Evolutionary conservation across 2,888 invertebrate genomes (phyloP).

Genomic region (Lissonota sp.): DNA sequence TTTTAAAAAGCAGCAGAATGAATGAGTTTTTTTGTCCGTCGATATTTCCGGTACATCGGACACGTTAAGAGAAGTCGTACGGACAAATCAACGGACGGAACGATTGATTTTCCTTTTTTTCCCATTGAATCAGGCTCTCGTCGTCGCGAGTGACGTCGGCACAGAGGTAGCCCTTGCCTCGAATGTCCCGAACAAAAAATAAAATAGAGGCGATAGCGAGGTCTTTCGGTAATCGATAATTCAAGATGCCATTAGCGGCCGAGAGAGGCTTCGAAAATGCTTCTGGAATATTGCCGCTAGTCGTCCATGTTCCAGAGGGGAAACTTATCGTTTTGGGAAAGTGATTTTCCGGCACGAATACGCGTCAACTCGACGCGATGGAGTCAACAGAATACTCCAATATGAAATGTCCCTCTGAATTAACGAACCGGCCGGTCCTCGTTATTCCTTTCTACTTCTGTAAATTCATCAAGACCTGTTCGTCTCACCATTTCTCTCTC

Average conservation of each 20-base stretch:
- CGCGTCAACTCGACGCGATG: conserved; percentile 30
- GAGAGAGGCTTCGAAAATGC: conserved; percentile 54
- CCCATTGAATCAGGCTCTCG: neutral
- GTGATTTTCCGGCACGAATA: conserved; percentile 61
- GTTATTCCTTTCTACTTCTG: conserved; percentile 49
- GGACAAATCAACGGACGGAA: conserved; percentile 15
- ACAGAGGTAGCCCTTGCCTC: conserved; percentile 65
- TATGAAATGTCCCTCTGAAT: conserved; percentile 71
- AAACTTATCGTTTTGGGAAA: conserved; percentile 55
- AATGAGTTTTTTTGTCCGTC: conserved; percentile 35
- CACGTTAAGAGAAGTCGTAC: conserved; percentile 53
- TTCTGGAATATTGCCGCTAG: conserved; percentile 6
- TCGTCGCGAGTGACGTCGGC: conserved; percentile 37
- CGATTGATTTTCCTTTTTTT: conserved; percentile 16
- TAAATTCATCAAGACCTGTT: conserved; percentile 46
- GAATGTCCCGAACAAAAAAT: conserved; percentile 65
- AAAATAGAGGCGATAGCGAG: conserved; percentile 22
- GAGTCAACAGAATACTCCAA: conserved; percentile 65
- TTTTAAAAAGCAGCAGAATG: conserved; percentile 28
- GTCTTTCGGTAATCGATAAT: conserved; percentile 69
- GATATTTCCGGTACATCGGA: conserved; percentile 44
- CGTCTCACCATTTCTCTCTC: neutral
- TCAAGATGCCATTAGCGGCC: conserved; percentile 72
- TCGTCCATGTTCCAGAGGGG: conserved; percentile 42
- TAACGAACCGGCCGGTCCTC: conserved; percentile 75